These are phyloP conservation scores for Lepidurus couesii DNA, from an alignment of 1,140 invertebrate genomes.

Conservation along the genomic window DNA sequence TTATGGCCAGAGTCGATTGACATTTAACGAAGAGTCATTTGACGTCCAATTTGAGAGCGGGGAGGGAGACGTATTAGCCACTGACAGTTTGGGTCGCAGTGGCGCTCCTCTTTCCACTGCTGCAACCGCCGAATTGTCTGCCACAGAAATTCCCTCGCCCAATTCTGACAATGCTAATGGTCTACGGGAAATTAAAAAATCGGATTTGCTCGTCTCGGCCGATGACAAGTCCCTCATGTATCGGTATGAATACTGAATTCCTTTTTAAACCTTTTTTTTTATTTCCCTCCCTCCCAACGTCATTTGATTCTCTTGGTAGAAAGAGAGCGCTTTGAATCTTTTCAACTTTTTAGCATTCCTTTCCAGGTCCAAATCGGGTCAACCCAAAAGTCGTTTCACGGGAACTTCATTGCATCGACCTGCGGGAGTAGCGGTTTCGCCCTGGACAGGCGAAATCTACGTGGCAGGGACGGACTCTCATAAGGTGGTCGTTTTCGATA, in stretches of 20 bases:
- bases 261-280: not conserved
- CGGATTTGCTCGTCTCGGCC: slow-evolving; percentile 7
- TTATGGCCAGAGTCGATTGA: slow-evolving; percentile 18
- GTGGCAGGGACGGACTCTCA: slow-evolving; percentile 54
- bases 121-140: not conserved
- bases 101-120: not conserved
- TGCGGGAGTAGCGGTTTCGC: slow-evolving; percentile 52
- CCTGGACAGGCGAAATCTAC: slow-evolving; percentile 52
- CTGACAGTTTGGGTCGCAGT: not conserved
- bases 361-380: not conserved
- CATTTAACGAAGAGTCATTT: slow-evolving; percentile 7
- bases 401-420: slow-evolving; percentile 47
- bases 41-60: slow-evolving; percentile 17
- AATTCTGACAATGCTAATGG: slow-evolving; percentile 11
- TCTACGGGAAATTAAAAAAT: not conserved
- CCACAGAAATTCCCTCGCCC: not conserved
- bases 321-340: not conserved
- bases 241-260: slow-evolving; percentile 11
- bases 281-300: not conserved
- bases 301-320: too few species aligned
- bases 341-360: not conserved
- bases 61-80: not conserved
- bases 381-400: slow-evolving; percentile 34
- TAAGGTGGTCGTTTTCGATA: slow-evolving; percentile 53
- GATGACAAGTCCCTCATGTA: slow-evolving; percentile 14